Percentiles rank a stretch among this genome's conserved stretches.
Conservation (phyloP, 1,140 invertebrate genomes). For the Pectinophora gossypiella region DNA sequence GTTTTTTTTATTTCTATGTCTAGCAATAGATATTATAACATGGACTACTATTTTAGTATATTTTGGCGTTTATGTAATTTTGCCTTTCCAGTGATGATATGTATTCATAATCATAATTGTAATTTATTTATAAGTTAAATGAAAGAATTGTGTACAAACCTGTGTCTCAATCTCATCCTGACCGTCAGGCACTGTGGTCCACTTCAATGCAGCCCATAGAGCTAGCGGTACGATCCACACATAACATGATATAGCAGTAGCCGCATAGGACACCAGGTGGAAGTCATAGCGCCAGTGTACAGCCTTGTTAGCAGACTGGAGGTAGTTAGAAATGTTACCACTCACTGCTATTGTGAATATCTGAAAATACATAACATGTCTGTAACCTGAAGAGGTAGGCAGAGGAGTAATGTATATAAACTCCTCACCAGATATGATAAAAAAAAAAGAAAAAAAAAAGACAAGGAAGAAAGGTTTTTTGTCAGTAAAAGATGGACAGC, state of each 20-base stretch:
- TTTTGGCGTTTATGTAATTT: too few species aligned
- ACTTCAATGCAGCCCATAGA: constrained; percentile 91
- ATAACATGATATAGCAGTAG: constrained; percentile 92
- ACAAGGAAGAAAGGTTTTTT: too few species aligned
- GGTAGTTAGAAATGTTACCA: constrained; percentile 94
- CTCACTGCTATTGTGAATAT: constrained; percentile 95
- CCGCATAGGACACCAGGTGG: constrained; percentile 93
- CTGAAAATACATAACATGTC: constrained; percentile 43
- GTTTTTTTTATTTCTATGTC: too few species aligned
- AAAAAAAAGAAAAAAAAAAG: too few species aligned
- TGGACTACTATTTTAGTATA: too few species aligned
- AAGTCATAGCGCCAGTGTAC: constrained; percentile 95
- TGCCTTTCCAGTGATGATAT: too few species aligned
- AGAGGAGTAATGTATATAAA: too few species aligned
- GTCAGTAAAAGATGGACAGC: too few species aligned
- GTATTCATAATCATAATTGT: too few species aligned
- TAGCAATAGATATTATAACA: too few species aligned
- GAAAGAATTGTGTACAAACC: constrained; percentile 16
- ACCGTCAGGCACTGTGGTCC: constrained; percentile 79
- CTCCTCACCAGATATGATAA: too few species aligned
- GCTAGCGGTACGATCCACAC: constrained; percentile 89
- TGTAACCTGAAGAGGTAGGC: background rate
- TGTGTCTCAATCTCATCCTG: constrained; percentile 60
- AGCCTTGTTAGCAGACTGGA: constrained; percentile 80
- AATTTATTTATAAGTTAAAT: background rate